Evolutionary conservation across 2,113 vertebrate genomes (phyloP), one percentile per base, ranked within the genome.

Genomic region (Perca flavescens): DNA sequence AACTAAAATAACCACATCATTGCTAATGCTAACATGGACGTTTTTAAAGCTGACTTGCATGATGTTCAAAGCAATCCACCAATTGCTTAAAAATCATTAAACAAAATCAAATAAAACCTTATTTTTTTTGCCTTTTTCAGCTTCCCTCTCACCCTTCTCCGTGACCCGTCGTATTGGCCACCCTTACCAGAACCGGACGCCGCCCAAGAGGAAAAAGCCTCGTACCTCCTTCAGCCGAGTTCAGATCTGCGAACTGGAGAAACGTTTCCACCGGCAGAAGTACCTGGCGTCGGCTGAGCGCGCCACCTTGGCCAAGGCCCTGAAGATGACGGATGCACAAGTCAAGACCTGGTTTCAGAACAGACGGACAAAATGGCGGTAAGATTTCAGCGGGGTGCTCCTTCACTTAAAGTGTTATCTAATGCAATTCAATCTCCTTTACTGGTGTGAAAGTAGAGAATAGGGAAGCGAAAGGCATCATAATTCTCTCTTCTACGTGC

Each of bases 311-410:
- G 98, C 98, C 88, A 99, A 99, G 86, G 96, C 98, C 36, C 94
- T 99, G 83, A 97, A 97, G 92, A 99, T 99, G 98, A 99, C 97
- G 0, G 98, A 99, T 0, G 97, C 98, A 2, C 98, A 99, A 92
- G 98, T 99, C 90, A 99, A 99, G 92, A 99, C 98, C 68, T 99
- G 98, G 98, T 99, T 99, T 92, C 98, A 99, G 95, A 99, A 99
- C 93, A 95, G 98, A 71, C 95, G 98, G 89, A 99, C 98, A 88
- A 99, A 99, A 93, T 99, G 98, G 98, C 96, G 98, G 98, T 99
- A 94, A 94, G 95, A 64, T 3, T 57, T 7, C 64, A 50, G 60
- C 0, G 1, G 25, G 5, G 47, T 2, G 3, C 3, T 53, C 14
- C 21, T 34, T 63, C 25, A 25, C 8, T 47, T 3, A 6, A 9